A percentile compares a stretch with the other conserved stretches of the same genome.
Conservation (phyloP, 2,113 vertebrate genomes). For the Anolis carolinensis region DNA sequence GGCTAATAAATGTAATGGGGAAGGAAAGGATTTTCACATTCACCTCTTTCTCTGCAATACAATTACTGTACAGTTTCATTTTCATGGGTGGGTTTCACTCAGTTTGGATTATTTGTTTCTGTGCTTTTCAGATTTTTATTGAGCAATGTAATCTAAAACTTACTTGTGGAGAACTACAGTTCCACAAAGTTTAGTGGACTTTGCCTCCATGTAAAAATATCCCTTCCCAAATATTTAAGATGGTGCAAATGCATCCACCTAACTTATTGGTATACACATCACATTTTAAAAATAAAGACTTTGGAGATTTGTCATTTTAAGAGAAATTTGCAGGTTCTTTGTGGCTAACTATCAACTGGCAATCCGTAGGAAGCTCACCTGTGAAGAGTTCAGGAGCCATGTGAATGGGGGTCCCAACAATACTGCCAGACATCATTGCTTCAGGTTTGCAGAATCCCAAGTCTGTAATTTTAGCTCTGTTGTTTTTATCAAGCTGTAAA, state of each 20-base stretch:
- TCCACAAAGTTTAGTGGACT: background rate
- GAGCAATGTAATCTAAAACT: background rate
- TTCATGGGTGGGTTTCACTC: too few relatives aligned
- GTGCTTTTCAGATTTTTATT: background rate
- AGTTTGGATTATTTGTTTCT: too few relatives aligned
- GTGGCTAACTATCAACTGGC: background rate
- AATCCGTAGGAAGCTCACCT: constrained; percentile 73
- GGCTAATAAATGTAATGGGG: background rate
- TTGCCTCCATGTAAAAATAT: background rate
- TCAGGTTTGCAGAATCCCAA: constrained; percentile 98
- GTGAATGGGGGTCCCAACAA: constrained; percentile 97
- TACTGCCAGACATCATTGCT: constrained; percentile 99
- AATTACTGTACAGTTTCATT: too few relatives aligned
- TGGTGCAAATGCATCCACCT: too few relatives aligned
- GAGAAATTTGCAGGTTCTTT: background rate
- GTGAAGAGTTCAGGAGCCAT: constrained; percentile 99
- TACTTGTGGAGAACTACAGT: too few relatives aligned
- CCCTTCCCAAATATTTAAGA: background rate
- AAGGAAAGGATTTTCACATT: background rate
- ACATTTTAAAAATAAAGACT: too few relatives aligned
- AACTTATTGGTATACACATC: background rate
- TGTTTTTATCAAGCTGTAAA: constrained; percentile 91
- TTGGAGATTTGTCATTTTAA: background rate
- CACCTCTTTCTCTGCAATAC: background rate
- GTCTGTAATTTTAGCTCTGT: constrained; percentile 97